Base-by-base conservation (phyloP, 1,140 invertebrate genomes). In the Scaptomyza graminum region DNA sequence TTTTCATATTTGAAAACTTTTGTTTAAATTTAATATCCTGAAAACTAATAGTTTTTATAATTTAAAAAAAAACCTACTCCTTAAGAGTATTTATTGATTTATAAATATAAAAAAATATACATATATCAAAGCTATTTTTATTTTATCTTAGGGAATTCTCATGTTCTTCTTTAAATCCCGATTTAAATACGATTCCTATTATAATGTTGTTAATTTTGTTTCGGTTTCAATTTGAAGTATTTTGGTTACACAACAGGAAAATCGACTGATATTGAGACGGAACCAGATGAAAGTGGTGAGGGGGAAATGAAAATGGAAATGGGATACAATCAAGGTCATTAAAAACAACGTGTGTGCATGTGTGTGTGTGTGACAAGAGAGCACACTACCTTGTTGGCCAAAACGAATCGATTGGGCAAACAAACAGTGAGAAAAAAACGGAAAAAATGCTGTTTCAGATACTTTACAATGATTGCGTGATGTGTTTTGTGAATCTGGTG, bases 271-370 rank as follows among this genome's bases (percentile, higher is more conserved):
- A 84, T 76, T 9, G 8, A 84, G 81, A 76, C 65, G 72, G 28
- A 31, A 31, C 5, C 16, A 16, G 50, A 16, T 46, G 44, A 22
- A 34, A 59, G 44, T 15, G 11, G 11, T 22, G 4, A 44, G 31
- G 62, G 62, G 41, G 8, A 28, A 66, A 11, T 39, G 51, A 25
- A 31, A 22, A 11, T 18, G 52, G 39, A 6, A 57, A 51, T 31
- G 61, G 61, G 49, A 52, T 63, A 77, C 73, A 81, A 85, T 85
- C 82, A 88, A 85, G 82, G 82, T 57, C 82, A 66, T 75, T 79
- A 72, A 67, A 34, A 18, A 41, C 9, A 18, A 28, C 18, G 47
- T 28, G 18, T 50, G 13, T 28, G 22, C 22, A 1, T 7, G 12
- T 4, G 37, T 41, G 41, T 44, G 31, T 80, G 57, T 82, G 82